phyloP scores from a whole-genome alignment of 1,140 invertebrate species.

The Cyclina sinensis region DNA sequence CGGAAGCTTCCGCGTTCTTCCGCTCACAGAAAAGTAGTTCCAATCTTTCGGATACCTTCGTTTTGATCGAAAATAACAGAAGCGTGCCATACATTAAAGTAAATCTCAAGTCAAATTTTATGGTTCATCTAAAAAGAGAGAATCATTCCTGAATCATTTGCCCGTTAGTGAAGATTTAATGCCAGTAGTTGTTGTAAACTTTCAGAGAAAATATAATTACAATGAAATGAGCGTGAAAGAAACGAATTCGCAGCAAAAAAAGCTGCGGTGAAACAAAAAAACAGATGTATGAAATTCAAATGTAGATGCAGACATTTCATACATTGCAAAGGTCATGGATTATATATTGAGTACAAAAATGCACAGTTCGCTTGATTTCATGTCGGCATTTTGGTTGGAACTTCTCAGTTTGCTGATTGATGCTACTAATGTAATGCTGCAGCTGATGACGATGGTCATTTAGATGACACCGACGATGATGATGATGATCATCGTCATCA shows the following conservation, averaged over 20 bases:
- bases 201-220: not conserved
- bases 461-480: not conserved
- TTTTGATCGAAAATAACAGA: conserved; percentile 17
- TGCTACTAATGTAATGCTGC: not conserved
- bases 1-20: not conserved
- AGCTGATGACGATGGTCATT: not conserved
- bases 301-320: not conserved
- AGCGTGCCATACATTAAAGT: conserved; percentile 31
- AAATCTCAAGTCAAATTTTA: conserved; percentile 29
- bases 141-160: not conserved
- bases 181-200: not conserved
- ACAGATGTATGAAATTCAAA: not conserved
- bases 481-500: conserved; percentile 8
- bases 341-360: not conserved
- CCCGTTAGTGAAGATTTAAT: conserved; percentile 1
- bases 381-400: not conserved
- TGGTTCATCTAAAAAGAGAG: conserved; percentile 16
- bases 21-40: not conserved
- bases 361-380: not conserved
- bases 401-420: not conserved
- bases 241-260: not conserved
- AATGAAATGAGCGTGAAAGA: conserved; percentile 25
- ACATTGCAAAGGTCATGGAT: not conserved
- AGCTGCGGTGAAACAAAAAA: not conserved
- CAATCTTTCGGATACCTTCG: conserved; percentile 7